phyloP scores from a whole-genome alignment of 2,113 vertebrate genomes.

The Microcebus jonahi region DNA sequence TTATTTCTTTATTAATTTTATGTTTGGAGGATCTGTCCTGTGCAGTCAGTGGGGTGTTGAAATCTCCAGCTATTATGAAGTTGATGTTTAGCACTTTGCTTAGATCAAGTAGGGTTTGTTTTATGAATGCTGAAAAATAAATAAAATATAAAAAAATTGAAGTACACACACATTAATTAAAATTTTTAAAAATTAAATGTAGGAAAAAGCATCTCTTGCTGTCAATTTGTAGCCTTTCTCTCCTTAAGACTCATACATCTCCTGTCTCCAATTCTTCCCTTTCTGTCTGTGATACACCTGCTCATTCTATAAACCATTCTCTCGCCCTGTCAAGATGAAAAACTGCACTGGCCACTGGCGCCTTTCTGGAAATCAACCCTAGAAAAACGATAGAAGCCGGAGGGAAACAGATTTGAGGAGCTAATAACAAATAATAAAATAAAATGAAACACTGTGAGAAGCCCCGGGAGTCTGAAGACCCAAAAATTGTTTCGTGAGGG shows the following conservation, averaged over 20 bases:
- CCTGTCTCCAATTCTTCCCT: neutral
- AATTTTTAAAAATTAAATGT: neutral
- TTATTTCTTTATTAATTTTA: too few relatives aligned
- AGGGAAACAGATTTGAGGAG: conserved; percentile 43
- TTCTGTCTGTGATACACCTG: neutral
- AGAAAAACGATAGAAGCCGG: conserved; percentile 49
- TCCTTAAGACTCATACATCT: conserved; percentile 16
- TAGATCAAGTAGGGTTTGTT: too few relatives aligned
- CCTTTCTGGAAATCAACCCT: conserved; percentile 61
- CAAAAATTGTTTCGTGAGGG: neutral
- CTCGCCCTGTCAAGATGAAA: conserved; percentile 70
- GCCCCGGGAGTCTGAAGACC: neutral
- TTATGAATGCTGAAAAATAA: too few relatives aligned
- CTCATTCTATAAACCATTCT: conserved; percentile 55
- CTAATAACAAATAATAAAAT: neutral
- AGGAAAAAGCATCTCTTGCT: neutral
- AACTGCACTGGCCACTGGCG: conserved; percentile 59
- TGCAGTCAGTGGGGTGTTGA: too few relatives aligned
- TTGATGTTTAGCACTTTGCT: too few relatives aligned
- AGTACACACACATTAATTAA: neutral
- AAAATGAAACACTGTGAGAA: neutral
- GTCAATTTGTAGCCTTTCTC: neutral
- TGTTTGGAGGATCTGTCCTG: too few relatives aligned
- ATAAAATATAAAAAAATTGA: too few relatives aligned
- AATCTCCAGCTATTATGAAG: too few relatives aligned